phyloP scores from a whole-genome alignment of 2,113 vertebrate genomes.

The Thalassarche chlororhynchos region DNA sequence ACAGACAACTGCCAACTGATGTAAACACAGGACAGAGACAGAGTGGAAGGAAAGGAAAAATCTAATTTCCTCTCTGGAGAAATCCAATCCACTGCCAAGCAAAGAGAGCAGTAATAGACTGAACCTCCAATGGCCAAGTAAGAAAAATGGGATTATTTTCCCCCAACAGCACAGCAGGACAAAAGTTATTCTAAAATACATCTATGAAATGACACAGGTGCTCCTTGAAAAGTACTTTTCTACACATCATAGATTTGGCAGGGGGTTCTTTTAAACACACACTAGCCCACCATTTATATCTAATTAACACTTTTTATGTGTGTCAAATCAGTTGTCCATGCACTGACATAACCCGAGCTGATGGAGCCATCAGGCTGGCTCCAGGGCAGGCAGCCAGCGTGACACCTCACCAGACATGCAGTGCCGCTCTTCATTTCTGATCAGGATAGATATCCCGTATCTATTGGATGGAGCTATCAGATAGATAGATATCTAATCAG shows the following conservation, averaged over 20 bases:
- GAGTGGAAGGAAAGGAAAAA: conserved; percentile 24
- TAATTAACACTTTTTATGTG: neutral
- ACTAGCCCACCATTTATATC: neutral
- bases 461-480: neutral
- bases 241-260: neutral
- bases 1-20: neutral
- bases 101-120: conserved; percentile 31
- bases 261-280: neutral
- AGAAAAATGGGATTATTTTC: conserved; percentile 2
- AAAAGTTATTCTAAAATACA: neutral
- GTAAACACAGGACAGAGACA: conserved; percentile 4
- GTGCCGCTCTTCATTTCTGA: neutral
- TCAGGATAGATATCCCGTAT: neutral
- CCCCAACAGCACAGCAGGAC: neutral
- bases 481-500: neutral
- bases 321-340: fast-evolving
- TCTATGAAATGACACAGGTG: neutral
- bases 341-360: neutral
- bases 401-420: neutral
- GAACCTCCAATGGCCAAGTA: neutral
- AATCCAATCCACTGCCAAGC: conserved; percentile 24
- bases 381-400: neutral
- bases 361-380: fast-evolving
- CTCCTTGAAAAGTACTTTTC: neutral
- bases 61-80: conserved; percentile 34